Base-by-base conservation (phyloP, 2,113 vertebrate species). In the Muntiacus muntjak region DNA sequence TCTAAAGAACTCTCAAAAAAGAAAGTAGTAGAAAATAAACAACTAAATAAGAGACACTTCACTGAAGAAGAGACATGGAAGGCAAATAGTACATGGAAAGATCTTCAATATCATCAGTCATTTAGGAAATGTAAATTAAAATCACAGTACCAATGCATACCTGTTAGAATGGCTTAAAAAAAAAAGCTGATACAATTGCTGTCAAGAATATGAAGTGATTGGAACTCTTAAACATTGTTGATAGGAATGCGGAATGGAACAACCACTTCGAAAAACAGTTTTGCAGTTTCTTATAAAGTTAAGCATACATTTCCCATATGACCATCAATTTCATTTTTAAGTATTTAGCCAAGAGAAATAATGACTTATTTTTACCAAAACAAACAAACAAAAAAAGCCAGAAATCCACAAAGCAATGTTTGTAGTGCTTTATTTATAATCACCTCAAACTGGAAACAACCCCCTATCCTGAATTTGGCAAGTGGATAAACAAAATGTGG, bases 41-140 rank as follows among this genome's bases (percentile, higher is more conserved):
- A 54, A 26, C 43, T 57, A 43, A 94, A 7, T 87, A 92, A 85
- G 14, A 83, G 54, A 57, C 19, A 76, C 26, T 81, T 95, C 15
- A 81, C 74, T 17, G 33, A 87, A 89, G 58, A 94, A 76, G 58
- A 87, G 23, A 93, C 84, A 83, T 43, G 28, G 10, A 43, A 93
- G 28, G 40, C 2, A 74, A 60, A 86, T 76, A 67, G 30, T 54
- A 33, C 26, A 26, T 36, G 21, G 54, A 91, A 55, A 78, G 55
- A n/a, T 47, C 4, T 36, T 55, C 36, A 91, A 2, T 16, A 50
- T 93, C 47, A 88, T 60, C 67, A 55, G 43, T 84, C 28, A 71
- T 78, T 67, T 82, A 89, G 52, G 25, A 88, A 96, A 67, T 82
- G 6, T 36, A 40, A 94, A 50, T 96, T 93, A 92, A 95, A 96